These are phyloP conservation scores for Yponomeuta cagnagella DNA, from an alignment of 2,888 invertebrate species.

Conservation along the genomic window DNA sequence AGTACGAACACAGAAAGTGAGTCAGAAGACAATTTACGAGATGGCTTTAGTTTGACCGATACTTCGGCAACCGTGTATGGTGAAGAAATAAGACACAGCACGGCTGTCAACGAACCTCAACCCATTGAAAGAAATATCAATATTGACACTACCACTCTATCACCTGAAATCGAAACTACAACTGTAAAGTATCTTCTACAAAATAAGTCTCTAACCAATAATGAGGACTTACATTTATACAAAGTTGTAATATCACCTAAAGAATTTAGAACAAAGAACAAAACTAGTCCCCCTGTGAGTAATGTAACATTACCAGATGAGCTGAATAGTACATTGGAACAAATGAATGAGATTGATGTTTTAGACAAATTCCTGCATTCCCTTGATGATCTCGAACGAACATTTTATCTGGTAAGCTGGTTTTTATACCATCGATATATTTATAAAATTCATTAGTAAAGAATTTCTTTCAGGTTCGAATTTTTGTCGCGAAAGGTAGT, in stretches of 20 bases:
- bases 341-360: background rate
- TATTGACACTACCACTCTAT: background rate
- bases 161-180: background rate
- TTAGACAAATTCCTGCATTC: constrained; percentile 24
- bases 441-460: background rate
- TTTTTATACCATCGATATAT: background rate
- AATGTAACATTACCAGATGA: background rate
- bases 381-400: constrained; percentile 28
- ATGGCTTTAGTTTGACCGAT: no score
- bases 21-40: no score
- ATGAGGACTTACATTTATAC: background rate
- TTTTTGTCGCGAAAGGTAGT: constrained; percentile 14
- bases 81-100: background rate
- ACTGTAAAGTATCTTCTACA: background rate
- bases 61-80: background rate
- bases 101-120: background rate
- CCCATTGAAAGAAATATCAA: background rate
- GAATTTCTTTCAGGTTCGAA: background rate
- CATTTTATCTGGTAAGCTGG: constrained; percentile 31
- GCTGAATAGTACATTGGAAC: background rate
- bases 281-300: background rate
- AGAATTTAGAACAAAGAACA: background rate
- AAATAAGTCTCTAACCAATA: background rate
- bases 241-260: background rate
- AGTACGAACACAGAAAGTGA: background rate